Evolutionary conservation across 2,797 vertebrate genomes (phyloP), one percentile per base, ranked within the genome.

Genomic region (Protonibea diacanthus): DNA sequence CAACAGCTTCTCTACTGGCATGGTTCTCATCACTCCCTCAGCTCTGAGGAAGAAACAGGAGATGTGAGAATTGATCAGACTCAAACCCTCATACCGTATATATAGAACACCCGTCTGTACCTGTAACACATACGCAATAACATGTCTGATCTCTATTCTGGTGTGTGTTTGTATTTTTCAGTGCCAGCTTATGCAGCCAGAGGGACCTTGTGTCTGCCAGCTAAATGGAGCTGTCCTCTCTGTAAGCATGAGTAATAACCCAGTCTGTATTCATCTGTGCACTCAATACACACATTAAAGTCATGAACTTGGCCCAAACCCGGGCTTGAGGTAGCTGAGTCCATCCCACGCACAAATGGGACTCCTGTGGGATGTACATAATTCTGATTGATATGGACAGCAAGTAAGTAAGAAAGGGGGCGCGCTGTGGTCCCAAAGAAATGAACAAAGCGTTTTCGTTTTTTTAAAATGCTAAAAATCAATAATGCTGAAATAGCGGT

Each of bases 11-110:
- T 99, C 98, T 13, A 98, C 97, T 61, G 95, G 90, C 98, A 99
- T 99, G 21, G 96, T 99, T 87, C 98, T 97, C 98, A 99, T 99
- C 53, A 96, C 97, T 74, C 98, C 98, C 0, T 99, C 98, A 53
- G 97, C 95, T 78, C 98, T 99, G 89, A 59, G 52, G 2, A 42
- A 25, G 21, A 77, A 70, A 64, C 2, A 56, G 55, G 69, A 49
- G 42, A 53, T 40, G 42, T 72, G 57, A 84, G 48, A 65, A 65
- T 40, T 6, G 17, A 38, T 49, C 25, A 65, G 38, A 49, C 10
- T 38, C 21, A 29, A 14, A 48, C 18, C 13, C 25, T 25, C 13
- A 29, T 25, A 25, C 42, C 55, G n/a, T 47, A 62, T 17, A 56
- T 4, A 25, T 44, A 44, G 17, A 49, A 58, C 47, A 73, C 17